Evolutionary conservation across 2,888 invertebrate genomes (phyloP).

Genomic region (Podotricha telesiphe): DNA sequence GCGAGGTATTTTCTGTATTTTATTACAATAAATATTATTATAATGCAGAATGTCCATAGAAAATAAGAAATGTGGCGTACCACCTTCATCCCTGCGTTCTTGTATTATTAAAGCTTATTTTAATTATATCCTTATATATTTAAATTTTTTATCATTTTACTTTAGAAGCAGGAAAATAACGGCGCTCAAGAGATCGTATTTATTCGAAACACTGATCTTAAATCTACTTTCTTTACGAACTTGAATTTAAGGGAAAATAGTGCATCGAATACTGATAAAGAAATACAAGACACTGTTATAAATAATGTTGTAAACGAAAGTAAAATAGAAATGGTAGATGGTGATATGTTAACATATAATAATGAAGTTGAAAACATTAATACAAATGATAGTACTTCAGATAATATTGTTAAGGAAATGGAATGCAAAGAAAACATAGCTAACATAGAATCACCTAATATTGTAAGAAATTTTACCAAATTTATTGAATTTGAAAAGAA

Average conservation of each 20-base stretch:
- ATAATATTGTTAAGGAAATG: constrained; percentile 5
- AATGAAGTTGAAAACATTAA: constrained; percentile 1
- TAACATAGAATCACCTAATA: constrained; percentile 48
- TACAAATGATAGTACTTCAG: neutral
- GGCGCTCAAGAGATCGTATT: constrained; percentile 1
- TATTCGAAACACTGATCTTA: constrained; percentile 21
- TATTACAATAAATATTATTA: no score
- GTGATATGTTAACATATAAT: neutral
- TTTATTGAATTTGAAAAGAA: constrained; percentile 53
- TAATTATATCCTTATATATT: no score
- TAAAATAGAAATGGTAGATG: neutral
- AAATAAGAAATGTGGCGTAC: no score
- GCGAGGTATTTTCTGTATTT: no score
- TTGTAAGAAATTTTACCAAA: constrained; percentile 57
- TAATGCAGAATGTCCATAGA: no score
- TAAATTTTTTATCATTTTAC: neutral
- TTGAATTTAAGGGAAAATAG: constrained; percentile 45
- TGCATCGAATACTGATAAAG: neutral
- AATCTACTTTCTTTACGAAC: constrained; percentile 38
- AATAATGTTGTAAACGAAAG: neutral
- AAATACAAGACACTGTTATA: neutral
- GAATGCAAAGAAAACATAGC: neutral
- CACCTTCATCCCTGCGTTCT: no score
- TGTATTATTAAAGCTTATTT: no score
- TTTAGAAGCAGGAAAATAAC: constrained; percentile 28